Conservation (phyloP, 2,113 vertebrate species). For the Caracal caracal region DNA sequence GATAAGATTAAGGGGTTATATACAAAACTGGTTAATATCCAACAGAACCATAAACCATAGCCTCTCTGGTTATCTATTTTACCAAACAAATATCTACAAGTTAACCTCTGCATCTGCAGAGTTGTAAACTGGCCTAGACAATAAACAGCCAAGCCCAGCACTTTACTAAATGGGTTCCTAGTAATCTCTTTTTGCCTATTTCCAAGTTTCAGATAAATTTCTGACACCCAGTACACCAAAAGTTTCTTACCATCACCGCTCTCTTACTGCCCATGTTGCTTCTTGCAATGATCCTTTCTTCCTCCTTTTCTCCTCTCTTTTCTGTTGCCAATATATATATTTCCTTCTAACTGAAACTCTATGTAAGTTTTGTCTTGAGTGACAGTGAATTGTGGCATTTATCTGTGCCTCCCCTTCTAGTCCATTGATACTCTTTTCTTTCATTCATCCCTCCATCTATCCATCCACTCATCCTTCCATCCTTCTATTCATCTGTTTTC, state of each 20-base stretch:
- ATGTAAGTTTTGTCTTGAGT: not conserved
- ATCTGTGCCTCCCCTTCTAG: not conserved
- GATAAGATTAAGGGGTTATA: not conserved
- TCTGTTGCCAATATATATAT: not conserved
- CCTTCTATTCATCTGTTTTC: not conserved
- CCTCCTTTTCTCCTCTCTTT: not conserved
- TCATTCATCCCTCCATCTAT: not conserved
- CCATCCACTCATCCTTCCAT: not conserved
- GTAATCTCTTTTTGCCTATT: not conserved
- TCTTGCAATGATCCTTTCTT: not conserved
- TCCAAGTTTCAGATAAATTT: not conserved
- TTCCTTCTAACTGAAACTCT: not conserved
- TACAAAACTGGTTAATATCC: not conserved
- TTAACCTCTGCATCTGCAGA: not conserved
- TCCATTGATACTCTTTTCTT: not conserved
- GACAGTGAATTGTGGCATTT: not conserved
- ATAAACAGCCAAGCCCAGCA: not conserved
- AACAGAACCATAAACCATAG: not conserved
- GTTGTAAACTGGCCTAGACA: not conserved
- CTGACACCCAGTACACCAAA: not conserved
- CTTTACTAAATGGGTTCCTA: not conserved
- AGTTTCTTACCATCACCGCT: not conserved
- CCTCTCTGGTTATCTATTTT: not conserved
- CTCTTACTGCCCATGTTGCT: not conserved
- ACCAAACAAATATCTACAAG: constrained; percentile 7